Percentiles rank a stretch among this genome's conserved stretches.
Evolutionary conservation across 2,797 vertebrate species (phyloP).

Genomic region (Tokudaia muenninki): DNA sequence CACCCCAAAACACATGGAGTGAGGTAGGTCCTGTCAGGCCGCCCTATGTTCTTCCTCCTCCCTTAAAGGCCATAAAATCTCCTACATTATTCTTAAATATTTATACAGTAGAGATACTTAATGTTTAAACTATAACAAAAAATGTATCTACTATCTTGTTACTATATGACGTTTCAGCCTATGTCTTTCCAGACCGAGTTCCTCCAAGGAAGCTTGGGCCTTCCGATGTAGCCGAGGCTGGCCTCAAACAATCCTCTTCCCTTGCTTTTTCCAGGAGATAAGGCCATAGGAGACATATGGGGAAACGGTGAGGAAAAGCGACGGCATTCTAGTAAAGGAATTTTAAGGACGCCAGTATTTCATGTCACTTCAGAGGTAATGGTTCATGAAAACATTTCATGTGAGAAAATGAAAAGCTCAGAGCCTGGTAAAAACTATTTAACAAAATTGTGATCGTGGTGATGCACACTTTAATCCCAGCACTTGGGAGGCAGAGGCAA

Average conservation of each 20-base stretch:
- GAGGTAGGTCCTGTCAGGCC: not conserved
- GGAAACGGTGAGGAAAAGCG: not conserved
- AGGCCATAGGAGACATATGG: not conserved
- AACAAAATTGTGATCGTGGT: not conserved
- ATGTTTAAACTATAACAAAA: slow-evolving; percentile 21
- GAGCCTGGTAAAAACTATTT: slow-evolving; percentile 7
- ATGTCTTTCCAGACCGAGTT: slow-evolving; percentile 18
- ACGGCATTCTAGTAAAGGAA: slow-evolving; percentile 15
- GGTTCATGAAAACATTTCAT: slow-evolving; percentile 21
- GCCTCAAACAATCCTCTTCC: not conserved
- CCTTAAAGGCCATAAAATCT: not conserved
- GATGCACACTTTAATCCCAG: not conserved
- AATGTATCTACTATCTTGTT: not conserved
- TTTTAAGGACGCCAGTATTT: not conserved
- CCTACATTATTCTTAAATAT: not conserved
- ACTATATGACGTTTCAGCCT: not conserved
- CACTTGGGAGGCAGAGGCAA: not conserved
- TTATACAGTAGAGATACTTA: not conserved
- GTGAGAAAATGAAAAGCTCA: slow-evolving; percentile 30
- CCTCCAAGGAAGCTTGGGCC: not conserved
- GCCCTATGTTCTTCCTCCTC: not conserved
- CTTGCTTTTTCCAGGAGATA: not conserved
- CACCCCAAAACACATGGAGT: not conserved
- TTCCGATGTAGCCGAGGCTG: not conserved
- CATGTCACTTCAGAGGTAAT: slow-evolving; percentile 7